Conservation (phyloP, 2,113 vertebrate species). For the Pollimyrus isidori region DNA sequence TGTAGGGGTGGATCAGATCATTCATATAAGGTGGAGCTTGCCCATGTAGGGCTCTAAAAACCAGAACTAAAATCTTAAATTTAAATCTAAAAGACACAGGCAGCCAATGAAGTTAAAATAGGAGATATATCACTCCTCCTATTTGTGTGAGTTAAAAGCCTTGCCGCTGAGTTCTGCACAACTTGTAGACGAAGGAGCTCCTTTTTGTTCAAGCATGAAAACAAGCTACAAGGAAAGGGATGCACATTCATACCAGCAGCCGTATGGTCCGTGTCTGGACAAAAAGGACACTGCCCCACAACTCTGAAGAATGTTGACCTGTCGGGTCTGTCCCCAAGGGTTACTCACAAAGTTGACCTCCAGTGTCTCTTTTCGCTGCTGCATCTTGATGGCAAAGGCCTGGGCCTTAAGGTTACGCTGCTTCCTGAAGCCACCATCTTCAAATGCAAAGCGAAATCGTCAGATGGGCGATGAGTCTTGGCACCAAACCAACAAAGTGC, state of each 20-base stretch:
- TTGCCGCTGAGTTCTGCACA: no score
- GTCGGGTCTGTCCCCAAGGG: background rate
- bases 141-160: no score
- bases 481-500: background rate
- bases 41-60: no score
- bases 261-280: background rate
- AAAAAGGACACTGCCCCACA: background rate
- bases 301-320: background rate
- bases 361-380: constrained; percentile 86
- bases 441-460: background rate
- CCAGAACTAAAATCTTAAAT: no score
- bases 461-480: background rate
- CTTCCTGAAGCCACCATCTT: constrained; percentile 61
- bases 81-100: no score
- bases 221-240: background rate
- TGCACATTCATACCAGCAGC: background rate
- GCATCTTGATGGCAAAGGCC: constrained; percentile 93
- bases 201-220: no score
- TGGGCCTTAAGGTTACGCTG: constrained; percentile 77
- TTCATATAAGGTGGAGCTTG: no score
- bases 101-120: no score
- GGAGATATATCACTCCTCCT: no score
- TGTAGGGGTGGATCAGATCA: no score
- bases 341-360: constrained; percentile 93
- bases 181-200: no score